These are phyloP conservation scores for Calidris pygmaea DNA, from an alignment of 2,113 vertebrate genomes.

Conservation along the genomic window DNA sequence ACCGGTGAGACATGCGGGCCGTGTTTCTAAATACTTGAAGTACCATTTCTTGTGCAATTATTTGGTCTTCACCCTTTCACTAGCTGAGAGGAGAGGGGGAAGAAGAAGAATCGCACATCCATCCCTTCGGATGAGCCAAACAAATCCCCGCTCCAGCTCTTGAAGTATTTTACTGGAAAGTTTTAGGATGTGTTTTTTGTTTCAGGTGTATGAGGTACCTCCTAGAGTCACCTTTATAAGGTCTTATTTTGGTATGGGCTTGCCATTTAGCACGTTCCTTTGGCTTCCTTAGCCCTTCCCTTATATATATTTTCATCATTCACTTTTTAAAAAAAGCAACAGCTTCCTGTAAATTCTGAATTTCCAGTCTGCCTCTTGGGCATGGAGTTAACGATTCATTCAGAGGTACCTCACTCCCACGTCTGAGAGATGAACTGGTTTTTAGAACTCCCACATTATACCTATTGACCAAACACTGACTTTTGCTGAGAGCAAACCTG, in stretches of 20 bases:
- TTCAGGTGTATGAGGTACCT: background rate
- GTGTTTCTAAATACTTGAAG: slow-evolving; percentile 43
- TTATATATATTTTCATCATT: background rate
- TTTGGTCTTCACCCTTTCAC: background rate
- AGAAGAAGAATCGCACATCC: background rate
- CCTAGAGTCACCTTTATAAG: background rate
- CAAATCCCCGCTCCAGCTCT: background rate
- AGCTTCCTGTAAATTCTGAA: slow-evolving; percentile 14
- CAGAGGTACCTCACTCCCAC: background rate
- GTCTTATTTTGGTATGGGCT: background rate
- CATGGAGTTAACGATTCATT: background rate
- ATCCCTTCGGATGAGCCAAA: background rate
- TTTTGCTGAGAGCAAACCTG: background rate
- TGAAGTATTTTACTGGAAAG: background rate
- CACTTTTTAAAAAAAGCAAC: background rate
- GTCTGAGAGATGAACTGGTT: background rate
- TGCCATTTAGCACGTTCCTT: slow-evolving; percentile 3
- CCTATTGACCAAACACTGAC: background rate
- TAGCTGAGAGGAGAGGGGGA: background rate
- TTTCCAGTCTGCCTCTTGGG: background rate
- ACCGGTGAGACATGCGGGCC: background rate
- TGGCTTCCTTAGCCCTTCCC: background rate
- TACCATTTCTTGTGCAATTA: slow-evolving; percentile 18
- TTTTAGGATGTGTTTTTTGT: background rate
- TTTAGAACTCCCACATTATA: background rate